Evolutionary conservation across 2,113 vertebrate genomes (phyloP).

Genomic region (Chinchilla lanigera): DNA sequence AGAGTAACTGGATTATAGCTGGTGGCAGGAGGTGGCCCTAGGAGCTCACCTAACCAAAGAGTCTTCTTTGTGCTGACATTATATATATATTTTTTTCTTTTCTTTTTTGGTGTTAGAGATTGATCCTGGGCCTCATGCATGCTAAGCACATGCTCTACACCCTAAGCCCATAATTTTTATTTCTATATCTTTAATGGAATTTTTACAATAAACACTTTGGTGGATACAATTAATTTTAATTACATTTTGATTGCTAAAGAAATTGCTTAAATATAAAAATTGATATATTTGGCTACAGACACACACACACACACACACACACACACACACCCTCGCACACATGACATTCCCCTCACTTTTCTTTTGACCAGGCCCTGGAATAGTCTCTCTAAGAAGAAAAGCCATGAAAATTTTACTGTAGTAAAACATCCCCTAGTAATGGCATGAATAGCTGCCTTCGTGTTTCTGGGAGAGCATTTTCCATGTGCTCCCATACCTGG

Average conservation of each 20-base stretch:
- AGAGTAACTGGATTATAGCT: neutral
- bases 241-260: neutral
- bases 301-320: neutral
- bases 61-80: neutral
- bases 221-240: neutral
- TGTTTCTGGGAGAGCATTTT: slow-evolving; percentile 6
- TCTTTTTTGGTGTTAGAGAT: neutral
- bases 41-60: neutral
- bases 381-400: neutral
- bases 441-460: neutral
- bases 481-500: no score
- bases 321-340: neutral
- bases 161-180: neutral
- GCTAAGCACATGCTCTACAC: neutral
- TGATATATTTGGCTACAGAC: neutral
- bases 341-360: rapidly evolving
- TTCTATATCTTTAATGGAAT: neutral
- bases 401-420: neutral
- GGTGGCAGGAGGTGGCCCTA: neutral
- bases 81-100: neutral
- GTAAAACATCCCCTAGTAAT: neutral
- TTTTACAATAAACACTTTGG: neutral
- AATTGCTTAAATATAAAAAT: neutral
- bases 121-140: no score
- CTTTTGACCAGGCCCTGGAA: neutral